These are phyloP conservation scores for Cheilinus undulatus DNA, from an alignment of 2,113 vertebrate species.

Conservation along the genomic window DNA sequence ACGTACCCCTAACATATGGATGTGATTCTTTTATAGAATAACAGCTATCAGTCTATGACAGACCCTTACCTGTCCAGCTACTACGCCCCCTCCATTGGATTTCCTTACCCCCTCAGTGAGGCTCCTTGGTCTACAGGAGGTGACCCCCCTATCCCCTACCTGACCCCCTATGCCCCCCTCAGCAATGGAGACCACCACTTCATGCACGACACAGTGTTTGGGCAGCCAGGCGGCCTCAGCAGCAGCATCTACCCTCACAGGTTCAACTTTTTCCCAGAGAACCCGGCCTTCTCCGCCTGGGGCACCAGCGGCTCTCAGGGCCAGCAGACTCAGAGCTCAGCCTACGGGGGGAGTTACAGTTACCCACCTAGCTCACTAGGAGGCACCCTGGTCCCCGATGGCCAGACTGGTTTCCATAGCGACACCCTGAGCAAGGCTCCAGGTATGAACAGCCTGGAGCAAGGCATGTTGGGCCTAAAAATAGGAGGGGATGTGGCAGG, in stretches of 20 bases:
- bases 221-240: conserved; percentile 94
- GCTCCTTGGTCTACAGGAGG: conserved; percentile 98
- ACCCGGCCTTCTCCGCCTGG: conserved; percentile 97
- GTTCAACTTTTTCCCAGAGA: conserved; percentile 98
- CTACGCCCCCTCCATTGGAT: conserved; percentile 96
- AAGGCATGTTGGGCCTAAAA: conserved; percentile 96
- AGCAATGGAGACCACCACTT: conserved; percentile 98
- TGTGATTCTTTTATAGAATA: conserved; percentile 86
- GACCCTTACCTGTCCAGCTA: conserved; percentile 98
- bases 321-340: conserved; percentile 95
- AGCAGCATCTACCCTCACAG: conserved; percentile 95
- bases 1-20: neutral
- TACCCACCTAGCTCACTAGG: conserved; percentile 96
- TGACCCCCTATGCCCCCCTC: conserved; percentile 96
- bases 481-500: conserved; percentile 90
- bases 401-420: conserved; percentile 95
- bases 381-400: conserved; percentile 92
- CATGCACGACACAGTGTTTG: conserved; percentile 97
- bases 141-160: conserved; percentile 96
- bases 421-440: conserved; percentile 95
- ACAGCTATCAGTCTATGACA: conserved; percentile 98
- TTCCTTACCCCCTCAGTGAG: conserved; percentile 96
- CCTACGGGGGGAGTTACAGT: conserved; percentile 95
- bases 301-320: conserved; percentile 95
- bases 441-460: conserved; percentile 96